phyloP scores from a whole-genome alignment of 1,140 invertebrate genomes.

The Limonius californicus region DNA sequence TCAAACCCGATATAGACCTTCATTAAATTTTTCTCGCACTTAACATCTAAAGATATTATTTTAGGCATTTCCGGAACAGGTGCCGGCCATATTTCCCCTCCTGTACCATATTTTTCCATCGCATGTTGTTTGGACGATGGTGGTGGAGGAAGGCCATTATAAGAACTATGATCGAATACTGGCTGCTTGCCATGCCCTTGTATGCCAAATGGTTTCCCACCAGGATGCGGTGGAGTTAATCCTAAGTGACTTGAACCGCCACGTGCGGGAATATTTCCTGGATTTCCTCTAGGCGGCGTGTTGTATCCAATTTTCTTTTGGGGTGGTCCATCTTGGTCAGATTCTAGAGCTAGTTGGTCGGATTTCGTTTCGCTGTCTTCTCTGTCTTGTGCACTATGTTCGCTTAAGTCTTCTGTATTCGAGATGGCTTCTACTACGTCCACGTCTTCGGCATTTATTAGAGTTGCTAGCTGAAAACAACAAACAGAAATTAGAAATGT shows the following conservation, averaged over 20 bases:
- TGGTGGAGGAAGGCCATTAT: conserved; percentile 64
- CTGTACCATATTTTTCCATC: conserved; percentile 55
- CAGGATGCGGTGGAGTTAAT: conserved; percentile 47
- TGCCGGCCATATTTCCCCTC: conserved; percentile 73
- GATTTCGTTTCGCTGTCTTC: conserved; percentile 47
- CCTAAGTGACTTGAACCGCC: conserved; percentile 31
- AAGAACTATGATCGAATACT: conserved; percentile 52
- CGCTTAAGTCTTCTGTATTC: conserved; percentile 53
- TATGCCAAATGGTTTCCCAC: conserved; percentile 30
- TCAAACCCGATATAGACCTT: conserved; percentile 89
- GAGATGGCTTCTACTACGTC: conserved; percentile 61
- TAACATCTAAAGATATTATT: conserved; percentile 85
- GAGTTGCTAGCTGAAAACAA: conserved; percentile 49
- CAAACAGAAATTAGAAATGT: conserved; percentile 17
- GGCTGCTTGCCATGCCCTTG: conserved; percentile 2
- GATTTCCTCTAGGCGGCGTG: conserved; percentile 44
- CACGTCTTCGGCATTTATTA: conserved; percentile 54
- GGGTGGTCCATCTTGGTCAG: conserved; percentile 55
- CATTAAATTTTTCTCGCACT: conserved; percentile 93
- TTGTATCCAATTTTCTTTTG: conserved; percentile 52
- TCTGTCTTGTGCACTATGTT: conserved; percentile 38
- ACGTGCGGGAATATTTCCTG: conserved; percentile 17
- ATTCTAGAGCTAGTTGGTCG: conserved; percentile 65
- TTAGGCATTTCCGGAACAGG: conserved; percentile 83
- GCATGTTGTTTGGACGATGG: conserved; percentile 54